Evolutionary conservation across 2,797 vertebrate genomes (phyloP).

Genomic region (Pteropus rufus): DNA sequence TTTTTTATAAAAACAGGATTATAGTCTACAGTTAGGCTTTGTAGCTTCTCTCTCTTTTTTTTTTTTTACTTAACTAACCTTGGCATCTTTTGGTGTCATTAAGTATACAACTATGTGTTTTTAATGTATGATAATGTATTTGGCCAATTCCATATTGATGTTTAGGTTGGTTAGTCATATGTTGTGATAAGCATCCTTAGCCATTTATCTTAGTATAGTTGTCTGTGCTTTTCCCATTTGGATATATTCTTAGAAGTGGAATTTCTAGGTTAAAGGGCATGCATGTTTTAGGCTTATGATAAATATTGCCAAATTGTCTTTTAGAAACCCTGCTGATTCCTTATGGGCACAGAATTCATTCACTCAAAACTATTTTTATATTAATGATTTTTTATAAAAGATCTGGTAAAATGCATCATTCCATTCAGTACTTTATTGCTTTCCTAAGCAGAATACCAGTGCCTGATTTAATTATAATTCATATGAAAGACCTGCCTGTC

Average conservation of each 20-base stretch:
- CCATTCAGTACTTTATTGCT: background rate
- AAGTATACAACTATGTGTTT: background rate
- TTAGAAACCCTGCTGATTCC: background rate
- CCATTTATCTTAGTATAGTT: background rate
- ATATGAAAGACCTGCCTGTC: background rate
- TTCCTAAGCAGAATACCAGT: background rate
- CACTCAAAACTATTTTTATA: background rate
- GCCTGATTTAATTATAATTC: background rate
- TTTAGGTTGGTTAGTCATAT: background rate
- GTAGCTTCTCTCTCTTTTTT: background rate
- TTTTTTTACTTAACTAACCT: background rate
- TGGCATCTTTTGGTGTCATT: background rate
- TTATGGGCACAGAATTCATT: background rate
- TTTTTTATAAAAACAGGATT: background rate
- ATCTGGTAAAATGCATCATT: background rate
- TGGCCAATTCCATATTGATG: background rate
- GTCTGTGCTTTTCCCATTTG: background rate
- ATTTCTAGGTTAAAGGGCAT: background rate
- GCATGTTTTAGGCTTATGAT: background rate
- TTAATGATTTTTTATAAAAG: background rate
- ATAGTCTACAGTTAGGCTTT: background rate
- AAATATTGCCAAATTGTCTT: background rate
- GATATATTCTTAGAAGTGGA: background rate
- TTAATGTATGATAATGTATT: background rate
- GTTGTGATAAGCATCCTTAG: background rate